Evolutionary conservation across 2,113 vertebrate genomes (phyloP), one percentile per base, ranked within the genome.

Genomic region (Cynopterus brachyotis): DNA sequence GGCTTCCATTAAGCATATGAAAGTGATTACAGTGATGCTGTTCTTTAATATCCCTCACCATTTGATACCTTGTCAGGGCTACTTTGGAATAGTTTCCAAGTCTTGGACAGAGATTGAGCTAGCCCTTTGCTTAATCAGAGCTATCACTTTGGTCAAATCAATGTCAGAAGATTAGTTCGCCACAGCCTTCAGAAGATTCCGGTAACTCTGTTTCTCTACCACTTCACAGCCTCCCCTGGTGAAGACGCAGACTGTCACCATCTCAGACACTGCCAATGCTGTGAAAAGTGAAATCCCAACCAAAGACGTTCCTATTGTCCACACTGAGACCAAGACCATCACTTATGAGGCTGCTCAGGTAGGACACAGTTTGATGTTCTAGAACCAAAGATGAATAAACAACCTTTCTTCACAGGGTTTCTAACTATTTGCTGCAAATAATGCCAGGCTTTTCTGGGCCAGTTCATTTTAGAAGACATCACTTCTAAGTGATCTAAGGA

Each of bases 251-350:
- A 99, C 99, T 0, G 99, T 99, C 98, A 99, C 99, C 97, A 99
- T 99, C 98, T 99, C 99, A 2, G 99, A 99, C 3, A 97, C 99
- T 89, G 99, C 99, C 98, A 99, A 98, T 30, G 98, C 99, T 20
- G 69, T 98, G 92, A 99, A 99, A 98, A 99, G 99, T 8, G 99
- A 99, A 94, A 99, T 99, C 91, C 98, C 99, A 97, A 99, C 99
- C 19, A 99, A 99, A 98, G 99, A 99, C 19, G 98, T 99, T 26
- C 99, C 99, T 9, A 99, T 99, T 20, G 99, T 99, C 95, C 99
- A 99, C 97, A 99, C 99, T 0, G 99, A 99, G 97, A 99, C 99
- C 16, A 99, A 99, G 98, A 99, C 99, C 97, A 99, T 99, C 98
- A 99, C 99, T 11, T 99, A 99, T 0, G 99, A 99, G 98, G 99